A percentile compares a stretch with the other conserved stretches of the same genome.
These are phyloP conservation scores for Semicossyphus pulcher DNA, from an alignment of 2,113 vertebrate species.

Conservation along the genomic window DNA sequence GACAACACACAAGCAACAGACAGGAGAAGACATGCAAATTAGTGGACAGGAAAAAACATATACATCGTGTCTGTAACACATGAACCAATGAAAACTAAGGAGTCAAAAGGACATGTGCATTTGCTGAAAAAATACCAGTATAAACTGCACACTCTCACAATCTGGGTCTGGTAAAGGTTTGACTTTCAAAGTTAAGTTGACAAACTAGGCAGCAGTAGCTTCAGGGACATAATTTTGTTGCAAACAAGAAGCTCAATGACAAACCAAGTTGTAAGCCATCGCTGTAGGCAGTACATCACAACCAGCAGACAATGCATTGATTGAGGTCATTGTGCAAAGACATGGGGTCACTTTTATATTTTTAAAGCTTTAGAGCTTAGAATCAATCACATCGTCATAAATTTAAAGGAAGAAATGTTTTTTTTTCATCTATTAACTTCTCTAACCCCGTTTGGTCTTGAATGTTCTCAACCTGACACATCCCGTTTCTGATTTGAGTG, in stretches of 20 bases:
- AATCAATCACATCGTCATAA: slow-evolving; percentile 24
- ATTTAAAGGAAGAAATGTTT: slow-evolving; percentile 11
- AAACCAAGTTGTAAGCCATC: not conserved
- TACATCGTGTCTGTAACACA: not conserved
- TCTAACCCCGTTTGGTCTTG: slow-evolving; percentile 25
- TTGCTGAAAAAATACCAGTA: not conserved
- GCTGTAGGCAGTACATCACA: not conserved
- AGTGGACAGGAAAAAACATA: slow-evolving; percentile 4
- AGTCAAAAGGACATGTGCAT: not conserved
- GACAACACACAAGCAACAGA: slow-evolving; percentile 28
- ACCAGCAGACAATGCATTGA: not conserved
- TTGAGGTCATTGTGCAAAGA: not conserved
- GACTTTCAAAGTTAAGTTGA: not conserved
- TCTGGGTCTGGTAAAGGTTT: not conserved
- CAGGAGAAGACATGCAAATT: slow-evolving; percentile 47
- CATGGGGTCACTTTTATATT: not conserved
- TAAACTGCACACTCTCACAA: not conserved
- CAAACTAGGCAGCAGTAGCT: not conserved
- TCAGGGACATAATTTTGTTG: not conserved
- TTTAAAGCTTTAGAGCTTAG: slow-evolving; percentile 16
- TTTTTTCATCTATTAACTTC: slow-evolving; percentile 33
- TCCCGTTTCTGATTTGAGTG: not conserved
- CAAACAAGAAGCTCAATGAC: not conserved
- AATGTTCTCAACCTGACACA: slow-evolving; percentile 8
- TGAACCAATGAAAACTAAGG: not conserved